phyloP scores from a whole-genome alignment of 1,140 invertebrate genomes.

The Batillaria attramentaria region DNA sequence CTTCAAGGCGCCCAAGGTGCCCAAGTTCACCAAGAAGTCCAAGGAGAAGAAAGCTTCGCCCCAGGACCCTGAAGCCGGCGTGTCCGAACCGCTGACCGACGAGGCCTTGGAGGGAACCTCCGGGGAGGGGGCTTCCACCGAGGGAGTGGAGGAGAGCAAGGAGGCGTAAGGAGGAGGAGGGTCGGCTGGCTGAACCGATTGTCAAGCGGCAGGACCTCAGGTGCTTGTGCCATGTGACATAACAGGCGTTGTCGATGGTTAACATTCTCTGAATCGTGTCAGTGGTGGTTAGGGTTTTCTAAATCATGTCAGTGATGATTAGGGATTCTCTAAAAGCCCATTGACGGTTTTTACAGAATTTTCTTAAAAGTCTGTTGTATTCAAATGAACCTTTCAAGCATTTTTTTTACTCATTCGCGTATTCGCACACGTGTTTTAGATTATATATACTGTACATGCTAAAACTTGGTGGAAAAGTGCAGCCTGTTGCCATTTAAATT shows the following conservation, averaged over 20 bases:
- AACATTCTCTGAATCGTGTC: not conserved
- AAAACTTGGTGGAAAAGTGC: not conserved
- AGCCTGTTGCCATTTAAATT: not conserved
- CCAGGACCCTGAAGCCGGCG: constrained; percentile 30
- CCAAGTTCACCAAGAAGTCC: constrained; percentile 43
- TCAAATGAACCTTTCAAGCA: not conserved
- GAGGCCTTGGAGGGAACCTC: constrained; percentile 24
- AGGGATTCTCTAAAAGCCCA: not conserved
- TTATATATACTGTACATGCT: too few relatives aligned
- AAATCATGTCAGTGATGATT: not conserved
- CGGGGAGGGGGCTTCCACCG: constrained; percentile 19
- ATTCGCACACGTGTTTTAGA: not conserved
- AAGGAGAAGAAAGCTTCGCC: constrained; percentile 27
- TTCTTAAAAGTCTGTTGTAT: not conserved
- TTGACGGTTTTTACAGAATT: not conserved
- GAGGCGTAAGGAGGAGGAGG: constrained; percentile 12
- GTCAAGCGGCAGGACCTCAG: too few relatives aligned
- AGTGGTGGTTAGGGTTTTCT: not conserved
- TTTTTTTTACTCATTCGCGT: not conserved
- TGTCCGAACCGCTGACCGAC: constrained; percentile 38
- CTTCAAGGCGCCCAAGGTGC: constrained; percentile 35
- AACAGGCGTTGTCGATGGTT: not conserved
- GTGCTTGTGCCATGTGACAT: too few relatives aligned
- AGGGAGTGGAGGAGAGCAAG: constrained; percentile 17
- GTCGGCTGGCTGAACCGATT: not conserved